Evolutionary conservation across 2,888 invertebrate genomes (phyloP), one percentile per base, ranked within the genome.

Genomic region (Hoplodrina blanda): DNA sequence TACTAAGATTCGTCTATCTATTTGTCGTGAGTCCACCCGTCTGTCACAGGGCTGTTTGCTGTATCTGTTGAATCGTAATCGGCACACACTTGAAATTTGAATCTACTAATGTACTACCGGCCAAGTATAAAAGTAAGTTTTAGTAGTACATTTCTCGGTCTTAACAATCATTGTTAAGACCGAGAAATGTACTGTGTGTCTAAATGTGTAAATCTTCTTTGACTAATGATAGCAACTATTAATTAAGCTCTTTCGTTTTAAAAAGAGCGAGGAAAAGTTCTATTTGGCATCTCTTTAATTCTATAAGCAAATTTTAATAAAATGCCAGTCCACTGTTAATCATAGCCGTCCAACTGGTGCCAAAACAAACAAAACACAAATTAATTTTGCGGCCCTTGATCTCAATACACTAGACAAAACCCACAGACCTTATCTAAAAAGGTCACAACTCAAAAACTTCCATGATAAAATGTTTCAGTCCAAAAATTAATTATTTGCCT

Each of bases 401-500:
- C 59, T 65, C 11, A 65, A 73, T 52, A 71, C 19, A 61, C 62
- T 54, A 70, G 17, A 70, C 60, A 60, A 66, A 55, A 54, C 56
- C 54, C 20, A 62, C 17, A 20, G 60, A 67, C 73, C 59, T 69
- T 52, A 78, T 76, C 71, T 62, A 61, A 77, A 82, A 78, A 73
- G 73, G 77, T 75, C 63, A 61, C 76, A 84, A 81, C 69, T 80
- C 83, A 81, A 81, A 86, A 83, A 82, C 80, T 81, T 82, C 70
- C 70, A 57, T 71, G 72, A 77, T 82, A 80, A 85, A 89, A 88
- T 85, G 82, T 85, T 82, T 75, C 85, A 77, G 81, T 70, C 83
- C 86, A 89, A 89, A 91, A 91, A 91, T 91, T 90, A 91, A 91
- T 91, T 89, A 90, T 90, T 90, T 89, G 85, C 88, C 81, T 84